A percentile compares a stretch with the other conserved stretches of the same genome.
Conservation (phyloP, 2,888 invertebrate genomes). For the Sipha maydis region DNA sequence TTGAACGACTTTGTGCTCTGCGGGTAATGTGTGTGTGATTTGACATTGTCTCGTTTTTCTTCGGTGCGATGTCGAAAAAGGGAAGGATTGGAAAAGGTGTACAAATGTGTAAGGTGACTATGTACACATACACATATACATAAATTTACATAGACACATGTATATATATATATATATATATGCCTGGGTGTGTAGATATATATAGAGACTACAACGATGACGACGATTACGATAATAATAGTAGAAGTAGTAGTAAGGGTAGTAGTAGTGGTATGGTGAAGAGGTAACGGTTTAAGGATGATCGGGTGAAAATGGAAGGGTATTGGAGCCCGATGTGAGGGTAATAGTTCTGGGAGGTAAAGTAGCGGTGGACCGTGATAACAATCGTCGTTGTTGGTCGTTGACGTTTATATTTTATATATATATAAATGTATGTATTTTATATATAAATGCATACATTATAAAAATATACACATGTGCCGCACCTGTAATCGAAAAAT, state of each 20-base stretch:
- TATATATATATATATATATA: not conserved
- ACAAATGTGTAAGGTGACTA: not conserved
- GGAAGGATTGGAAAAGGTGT: not conserved
- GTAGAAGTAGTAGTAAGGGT: not conserved
- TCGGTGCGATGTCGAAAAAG: conserved; percentile 11
- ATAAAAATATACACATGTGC: not conserved
- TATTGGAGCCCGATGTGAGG: not conserved
- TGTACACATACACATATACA: not conserved
- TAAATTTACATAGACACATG: too few relatives aligned
- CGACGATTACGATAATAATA: conserved; percentile 52
- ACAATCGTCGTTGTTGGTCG: conserved; percentile 49
- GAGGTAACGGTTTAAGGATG: not conserved
- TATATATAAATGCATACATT: conserved; percentile 14
- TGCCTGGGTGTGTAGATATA: not conserved
- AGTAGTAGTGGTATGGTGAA: not conserved
- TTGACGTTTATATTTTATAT: conserved; percentile 47
- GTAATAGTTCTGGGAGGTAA: not conserved
- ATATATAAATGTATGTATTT: conserved; percentile 25
- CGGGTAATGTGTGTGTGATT: conserved; percentile 35
- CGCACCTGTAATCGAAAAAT: conserved; percentile 42
- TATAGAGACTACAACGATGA: not conserved
- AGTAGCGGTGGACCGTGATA: conserved; percentile 43
- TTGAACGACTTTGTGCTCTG: conserved; percentile 35
- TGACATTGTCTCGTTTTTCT: conserved; percentile 57
- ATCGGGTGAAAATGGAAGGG: not conserved